These are phyloP conservation scores for Chaetura pelagica DNA, from an alignment of 2,113 vertebrate species.

Conservation along the genomic window DNA sequence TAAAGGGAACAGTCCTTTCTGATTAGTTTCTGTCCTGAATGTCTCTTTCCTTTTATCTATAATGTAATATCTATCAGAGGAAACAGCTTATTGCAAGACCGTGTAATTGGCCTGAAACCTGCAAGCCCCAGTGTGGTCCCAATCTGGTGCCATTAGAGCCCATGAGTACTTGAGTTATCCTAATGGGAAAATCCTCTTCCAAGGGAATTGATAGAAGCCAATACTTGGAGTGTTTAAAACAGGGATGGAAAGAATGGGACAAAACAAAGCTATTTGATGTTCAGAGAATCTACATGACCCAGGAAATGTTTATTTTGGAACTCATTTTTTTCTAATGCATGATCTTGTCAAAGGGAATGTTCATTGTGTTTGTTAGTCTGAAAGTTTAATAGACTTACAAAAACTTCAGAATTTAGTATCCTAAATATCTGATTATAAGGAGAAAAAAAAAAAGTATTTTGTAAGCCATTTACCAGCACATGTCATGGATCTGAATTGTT, in stretches of 20 bases:
- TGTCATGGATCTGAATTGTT: neutral
- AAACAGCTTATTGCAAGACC: neutral
- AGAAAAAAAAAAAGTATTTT: neutral
- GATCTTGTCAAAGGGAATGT: neutral
- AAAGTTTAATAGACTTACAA: neutral
- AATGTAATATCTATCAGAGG: neutral
- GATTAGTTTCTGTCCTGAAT: neutral
- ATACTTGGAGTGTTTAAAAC: neutral
- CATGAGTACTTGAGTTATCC: neutral
- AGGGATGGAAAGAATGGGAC: neutral
- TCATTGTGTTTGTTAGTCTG: neutral
- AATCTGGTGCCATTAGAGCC: neutral
- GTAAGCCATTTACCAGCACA: neutral
- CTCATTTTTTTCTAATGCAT: neutral
- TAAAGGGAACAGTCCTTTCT: slow-evolving; percentile 2
- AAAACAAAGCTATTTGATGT: neutral
- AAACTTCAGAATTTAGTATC: neutral
- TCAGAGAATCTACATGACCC: neutral
- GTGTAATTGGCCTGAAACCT: neutral
- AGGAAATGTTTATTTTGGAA: neutral
- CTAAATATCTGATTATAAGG: neutral
- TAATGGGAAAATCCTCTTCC: neutral
- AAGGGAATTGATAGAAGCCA: neutral
- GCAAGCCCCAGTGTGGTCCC: neutral
- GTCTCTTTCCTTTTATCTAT: slow-evolving; percentile 2